A percentile compares a stretch with the other conserved stretches of the same genome.
phyloP scores from a whole-genome alignment of 2,888 invertebrate genomes.

The Mimumesa dahlbomi region DNA sequence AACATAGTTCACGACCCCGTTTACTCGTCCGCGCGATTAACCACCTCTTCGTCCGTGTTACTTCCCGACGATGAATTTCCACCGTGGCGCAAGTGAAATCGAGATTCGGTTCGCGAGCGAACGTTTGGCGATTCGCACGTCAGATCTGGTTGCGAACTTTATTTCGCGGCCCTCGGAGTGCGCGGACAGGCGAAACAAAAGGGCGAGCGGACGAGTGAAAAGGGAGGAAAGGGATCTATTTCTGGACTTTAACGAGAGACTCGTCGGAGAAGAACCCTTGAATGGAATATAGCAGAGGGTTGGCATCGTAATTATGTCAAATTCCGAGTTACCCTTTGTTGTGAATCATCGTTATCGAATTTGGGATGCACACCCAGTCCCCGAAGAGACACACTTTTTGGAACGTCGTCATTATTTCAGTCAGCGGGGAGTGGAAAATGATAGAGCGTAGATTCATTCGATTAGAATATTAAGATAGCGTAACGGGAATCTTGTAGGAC shows the following conservation, averaged over 20 bases:
- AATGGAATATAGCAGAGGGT: constrained; percentile 32
- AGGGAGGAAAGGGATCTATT: constrained; percentile 36
- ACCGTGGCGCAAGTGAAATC: constrained; percentile 6
- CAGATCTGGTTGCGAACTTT: constrained; percentile 56
- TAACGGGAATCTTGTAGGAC: no score
- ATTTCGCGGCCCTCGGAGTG: constrained; percentile 43
- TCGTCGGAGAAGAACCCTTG: constrained; percentile 30
- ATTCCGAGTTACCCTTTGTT: no score
- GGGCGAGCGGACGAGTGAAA: constrained; percentile 41
- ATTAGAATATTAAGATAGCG: no score
- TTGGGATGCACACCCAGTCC: no score
- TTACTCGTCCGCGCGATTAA: constrained; percentile 15
- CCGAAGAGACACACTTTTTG: no score
- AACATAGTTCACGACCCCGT: constrained; percentile 7
- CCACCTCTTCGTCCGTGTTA: background rate
- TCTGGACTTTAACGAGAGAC: constrained; percentile 47
- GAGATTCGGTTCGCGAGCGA: constrained; percentile 43
- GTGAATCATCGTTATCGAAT: no score
- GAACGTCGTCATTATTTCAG: no score
- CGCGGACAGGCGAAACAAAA: constrained; percentile 56
- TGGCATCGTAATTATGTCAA: constrained; percentile 29
- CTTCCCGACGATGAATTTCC: background rate
- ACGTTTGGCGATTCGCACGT: constrained; percentile 57
- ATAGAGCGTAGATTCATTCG: no score
- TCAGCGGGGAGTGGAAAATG: no score